phyloP scores from a whole-genome alignment of 2,113 vertebrate genomes.

The Steatornis caripensis region DNA sequence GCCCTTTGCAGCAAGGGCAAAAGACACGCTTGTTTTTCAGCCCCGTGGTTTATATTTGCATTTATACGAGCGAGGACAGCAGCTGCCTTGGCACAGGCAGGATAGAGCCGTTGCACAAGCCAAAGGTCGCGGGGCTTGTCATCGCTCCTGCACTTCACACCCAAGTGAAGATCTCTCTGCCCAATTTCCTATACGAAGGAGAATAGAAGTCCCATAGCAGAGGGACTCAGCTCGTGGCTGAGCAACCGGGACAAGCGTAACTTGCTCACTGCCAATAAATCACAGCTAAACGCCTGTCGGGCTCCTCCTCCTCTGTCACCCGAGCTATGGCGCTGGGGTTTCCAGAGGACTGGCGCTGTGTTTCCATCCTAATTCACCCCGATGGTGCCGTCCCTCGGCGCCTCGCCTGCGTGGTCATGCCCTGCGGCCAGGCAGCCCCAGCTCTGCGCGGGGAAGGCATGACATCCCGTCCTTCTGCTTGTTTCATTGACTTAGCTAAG shows the following conservation, averaged over 20 bases:
- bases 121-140: neutral
- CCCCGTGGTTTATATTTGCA: neutral
- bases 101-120: neutral
- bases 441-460: fast-evolving
- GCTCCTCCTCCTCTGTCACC: neutral
- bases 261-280: neutral
- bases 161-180: neutral
- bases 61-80: neutral
- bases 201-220: neutral
- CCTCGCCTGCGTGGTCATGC: neutral
- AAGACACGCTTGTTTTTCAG: neutral
- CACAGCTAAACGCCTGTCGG: neutral
- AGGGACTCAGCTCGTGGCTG: too few species aligned
- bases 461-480: neutral
- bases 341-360: neutral
- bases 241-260: neutral
- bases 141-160: neutral
- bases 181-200: too few species aligned
- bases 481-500: neutral
- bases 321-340: fast-evolving
- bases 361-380: neutral
- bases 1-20: neutral
- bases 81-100: neutral
- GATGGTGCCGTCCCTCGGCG: fast-evolving
- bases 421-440: neutral